Evolutionary conservation across 2,888 invertebrate genomes (phyloP).

Genomic region (Idaea straminata): DNA sequence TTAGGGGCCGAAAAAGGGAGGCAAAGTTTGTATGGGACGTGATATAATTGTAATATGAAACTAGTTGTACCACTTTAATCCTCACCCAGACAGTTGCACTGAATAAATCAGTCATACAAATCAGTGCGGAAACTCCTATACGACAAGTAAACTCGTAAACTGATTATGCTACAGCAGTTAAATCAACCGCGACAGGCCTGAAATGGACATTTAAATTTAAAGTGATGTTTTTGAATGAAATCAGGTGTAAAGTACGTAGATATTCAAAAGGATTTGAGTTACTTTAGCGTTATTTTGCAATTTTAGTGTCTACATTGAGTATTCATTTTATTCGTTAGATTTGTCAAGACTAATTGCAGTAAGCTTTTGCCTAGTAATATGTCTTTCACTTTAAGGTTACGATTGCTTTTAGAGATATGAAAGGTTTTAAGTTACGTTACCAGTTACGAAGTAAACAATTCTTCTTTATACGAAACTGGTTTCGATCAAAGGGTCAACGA

Average conservation of each 20-base stretch:
- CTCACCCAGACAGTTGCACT: background rate
- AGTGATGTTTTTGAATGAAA: background rate
- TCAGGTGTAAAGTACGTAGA: background rate
- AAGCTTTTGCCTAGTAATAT: background rate
- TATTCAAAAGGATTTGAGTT: background rate
- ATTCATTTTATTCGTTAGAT: background rate
- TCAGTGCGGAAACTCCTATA: background rate
- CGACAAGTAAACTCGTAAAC: background rate
- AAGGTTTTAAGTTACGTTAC: too few relatives aligned
- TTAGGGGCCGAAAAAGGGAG: too few relatives aligned
- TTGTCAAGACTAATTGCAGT: background rate
- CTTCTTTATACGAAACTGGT: too few relatives aligned
- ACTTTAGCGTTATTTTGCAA: background rate
- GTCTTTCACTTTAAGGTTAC: background rate
- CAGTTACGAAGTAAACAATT: too few relatives aligned
- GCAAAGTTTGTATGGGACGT: too few relatives aligned
- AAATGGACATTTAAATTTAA: background rate
- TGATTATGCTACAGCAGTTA: background rate
- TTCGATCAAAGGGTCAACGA: too few relatives aligned
- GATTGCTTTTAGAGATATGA: too few relatives aligned
- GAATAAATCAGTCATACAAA: background rate
- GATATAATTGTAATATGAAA: too few relatives aligned
- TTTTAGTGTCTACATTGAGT: background rate
- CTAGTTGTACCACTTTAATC: background rate
- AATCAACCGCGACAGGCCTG: background rate